These are phyloP conservation scores for Eupithecia subumbrata DNA, from an alignment of 2,888 invertebrate genomes.

Conservation along the genomic window DNA sequence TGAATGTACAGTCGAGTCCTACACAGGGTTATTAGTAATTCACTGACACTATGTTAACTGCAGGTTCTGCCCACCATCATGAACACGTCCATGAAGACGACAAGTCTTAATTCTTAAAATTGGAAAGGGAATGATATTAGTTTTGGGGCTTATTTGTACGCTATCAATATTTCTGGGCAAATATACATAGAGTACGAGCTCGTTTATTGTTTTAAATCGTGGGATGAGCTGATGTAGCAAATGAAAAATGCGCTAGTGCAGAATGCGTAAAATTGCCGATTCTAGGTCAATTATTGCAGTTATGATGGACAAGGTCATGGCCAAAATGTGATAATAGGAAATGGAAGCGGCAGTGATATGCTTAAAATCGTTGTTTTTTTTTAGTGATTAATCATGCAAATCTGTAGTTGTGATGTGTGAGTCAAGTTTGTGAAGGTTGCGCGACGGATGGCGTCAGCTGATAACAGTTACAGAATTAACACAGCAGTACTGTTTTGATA, in stretches of 20 bases:
- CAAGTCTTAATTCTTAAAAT: too few relatives aligned
- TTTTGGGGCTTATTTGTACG: too few relatives aligned
- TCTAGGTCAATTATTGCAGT: conserved; percentile 30
- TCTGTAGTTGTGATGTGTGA: conserved; percentile 60
- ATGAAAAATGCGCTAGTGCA: conserved; percentile 16
- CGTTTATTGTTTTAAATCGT: not conserved
- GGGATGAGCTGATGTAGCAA: not conserved
- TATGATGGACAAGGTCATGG: conserved; percentile 34
- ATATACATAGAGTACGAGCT: not conserved
- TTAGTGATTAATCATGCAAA: conserved; percentile 62
- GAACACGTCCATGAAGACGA: too few relatives aligned
- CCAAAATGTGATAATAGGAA: conserved; percentile 24
- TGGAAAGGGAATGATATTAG: too few relatives aligned
- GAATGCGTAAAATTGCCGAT: conserved; percentile 27
- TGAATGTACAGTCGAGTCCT: too few relatives aligned
- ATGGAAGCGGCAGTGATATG: conserved; percentile 33
- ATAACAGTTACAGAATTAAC: conserved; percentile 55
- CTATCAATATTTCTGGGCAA: too few relatives aligned
- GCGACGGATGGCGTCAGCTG: conserved; percentile 65
- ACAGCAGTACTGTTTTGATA: conserved; percentile 23
- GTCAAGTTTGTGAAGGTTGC: conserved; percentile 66
- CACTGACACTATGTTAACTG: too few relatives aligned
- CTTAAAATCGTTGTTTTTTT: conserved; percentile 46
- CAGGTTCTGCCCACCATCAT: too few relatives aligned
- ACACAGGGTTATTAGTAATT: too few relatives aligned